These are phyloP conservation scores for Orientallactaga bullata DNA, from an alignment of 2,113 vertebrate species.

Conservation along the genomic window DNA sequence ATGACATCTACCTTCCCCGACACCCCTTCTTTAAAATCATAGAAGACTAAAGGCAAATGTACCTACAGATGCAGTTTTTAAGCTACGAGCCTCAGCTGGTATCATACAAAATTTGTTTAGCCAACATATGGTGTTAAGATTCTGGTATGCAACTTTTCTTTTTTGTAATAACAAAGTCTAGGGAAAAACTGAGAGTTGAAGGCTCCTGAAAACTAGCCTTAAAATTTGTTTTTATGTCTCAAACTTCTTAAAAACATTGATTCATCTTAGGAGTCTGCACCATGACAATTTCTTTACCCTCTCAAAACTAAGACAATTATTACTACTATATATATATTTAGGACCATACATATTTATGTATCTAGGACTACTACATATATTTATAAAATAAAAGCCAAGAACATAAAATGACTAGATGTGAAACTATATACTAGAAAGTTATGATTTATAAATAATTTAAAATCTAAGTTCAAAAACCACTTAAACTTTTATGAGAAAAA, in stretches of 20 bases:
- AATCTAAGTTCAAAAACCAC: conserved; percentile 33
- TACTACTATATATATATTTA: conserved; percentile 27
- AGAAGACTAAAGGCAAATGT: background rate
- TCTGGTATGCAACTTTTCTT: background rate
- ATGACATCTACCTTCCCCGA: background rate
- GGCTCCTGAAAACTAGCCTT: background rate
- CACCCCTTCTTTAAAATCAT: background rate
- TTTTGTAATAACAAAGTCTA: conserved; percentile 50
- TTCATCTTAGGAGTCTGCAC: background rate
- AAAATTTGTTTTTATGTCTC: conserved; percentile 14
- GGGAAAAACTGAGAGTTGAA: conserved; percentile 47
- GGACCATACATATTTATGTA: background rate
- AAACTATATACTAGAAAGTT: conserved; percentile 34
- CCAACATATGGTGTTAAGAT: background rate
- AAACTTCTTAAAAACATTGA: background rate
- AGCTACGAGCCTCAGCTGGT: background rate
- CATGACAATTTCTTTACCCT: conserved; percentile 13
- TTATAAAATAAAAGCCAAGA: conserved; percentile 34
- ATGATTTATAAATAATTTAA: conserved; percentile 51
- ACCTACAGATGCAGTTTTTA: background rate
- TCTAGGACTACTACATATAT: too few species aligned
- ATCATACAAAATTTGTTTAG: background rate
- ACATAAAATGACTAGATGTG: background rate
- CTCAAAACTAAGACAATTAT: conserved; percentile 21
- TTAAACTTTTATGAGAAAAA: conserved; percentile 10